Base-by-base conservation (phyloP, 2,113 vertebrate genomes). In the Numida meleagris region DNA sequence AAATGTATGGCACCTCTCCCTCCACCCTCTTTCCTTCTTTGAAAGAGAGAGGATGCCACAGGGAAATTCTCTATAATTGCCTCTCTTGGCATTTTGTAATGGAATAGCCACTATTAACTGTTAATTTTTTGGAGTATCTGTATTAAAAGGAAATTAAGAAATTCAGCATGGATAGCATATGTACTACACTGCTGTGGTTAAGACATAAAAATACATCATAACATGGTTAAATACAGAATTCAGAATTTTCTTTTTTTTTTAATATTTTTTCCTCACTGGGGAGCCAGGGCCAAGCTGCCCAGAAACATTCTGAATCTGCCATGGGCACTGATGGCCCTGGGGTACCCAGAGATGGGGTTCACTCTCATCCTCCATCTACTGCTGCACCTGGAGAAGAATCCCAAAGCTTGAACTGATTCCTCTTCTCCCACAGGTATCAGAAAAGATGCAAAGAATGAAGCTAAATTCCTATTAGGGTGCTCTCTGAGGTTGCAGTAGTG, bases 111-210 rank as follows among this genome's bases (percentile, higher is more conserved):
- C 11, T 55, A 17, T 33, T 83, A 94, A 71, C 34, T 61, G 59
- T 16, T 63, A 50, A 21, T 33, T 51, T 78, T 86, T 78, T 55
- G 14, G 81, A 46, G 84, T 63, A 11, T 92, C 27, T 80, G 14
- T 50, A 42, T 70, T 74, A 16, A 34, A 76, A 68, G 14, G 7
- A 13, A n/a, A 38, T 36, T 31, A 55, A 59, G 34, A 71, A 73
- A 48, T 27, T 19, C 20, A 48, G 57, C 6, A 7, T 36, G 14
- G 14, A 4, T 4, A 50, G 17, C 0, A 2, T 13, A 7, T 1
- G 0, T 8, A 53, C 20, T 34, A 23, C 25, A 24, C n/a, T 73
- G 31, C 55, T 82, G 53, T 25, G n/a, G 17, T 33, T 65, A 23
- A 55, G 12, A 17, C 34, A 1, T 45, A 66, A 18, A 23, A 84